These are phyloP conservation scores for Leucozona laternaria DNA, from an alignment of 2,888 invertebrate genomes.

Conservation along the genomic window DNA sequence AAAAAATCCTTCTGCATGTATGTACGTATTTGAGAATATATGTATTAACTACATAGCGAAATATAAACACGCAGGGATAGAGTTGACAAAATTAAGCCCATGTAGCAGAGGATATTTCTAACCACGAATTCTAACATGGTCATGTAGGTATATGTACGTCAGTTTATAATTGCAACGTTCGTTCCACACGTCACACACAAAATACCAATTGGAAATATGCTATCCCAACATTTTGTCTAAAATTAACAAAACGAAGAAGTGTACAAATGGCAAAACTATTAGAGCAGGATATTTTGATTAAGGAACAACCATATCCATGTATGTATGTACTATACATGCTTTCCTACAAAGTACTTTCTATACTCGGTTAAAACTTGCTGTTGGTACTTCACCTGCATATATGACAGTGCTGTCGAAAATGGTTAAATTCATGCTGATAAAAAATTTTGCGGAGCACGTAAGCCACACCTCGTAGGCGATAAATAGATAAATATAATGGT, in stretches of 20 bases:
- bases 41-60: background rate
- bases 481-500: too few species aligned
- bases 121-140: conserved; percentile 24
- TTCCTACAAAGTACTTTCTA: too few species aligned
- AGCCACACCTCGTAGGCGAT: too few species aligned
- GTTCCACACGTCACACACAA: conserved; percentile 23
- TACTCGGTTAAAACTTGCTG: too few species aligned
- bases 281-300: conserved; percentile 22
- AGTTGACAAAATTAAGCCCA: conserved; percentile 20
- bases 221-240: conserved; percentile 28
- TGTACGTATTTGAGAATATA: background rate
- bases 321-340: too few species aligned
- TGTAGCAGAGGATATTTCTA: conserved; percentile 38
- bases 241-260: conserved; percentile 50
- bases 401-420: too few species aligned
- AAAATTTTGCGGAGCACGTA: too few species aligned
- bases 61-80: background rate
- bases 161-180: conserved; percentile 53
- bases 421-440: too few species aligned
- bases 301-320: too few species aligned
- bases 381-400: too few species aligned
- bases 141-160: conserved; percentile 20
- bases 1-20: conserved; percentile 12
- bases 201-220: conserved; percentile 61
- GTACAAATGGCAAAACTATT: conserved; percentile 14